Evolutionary conservation across 2,113 vertebrate genomes (phyloP), one percentile per base, ranked within the genome.

Genomic region (Petrocephalus microphthalmus): DNA sequence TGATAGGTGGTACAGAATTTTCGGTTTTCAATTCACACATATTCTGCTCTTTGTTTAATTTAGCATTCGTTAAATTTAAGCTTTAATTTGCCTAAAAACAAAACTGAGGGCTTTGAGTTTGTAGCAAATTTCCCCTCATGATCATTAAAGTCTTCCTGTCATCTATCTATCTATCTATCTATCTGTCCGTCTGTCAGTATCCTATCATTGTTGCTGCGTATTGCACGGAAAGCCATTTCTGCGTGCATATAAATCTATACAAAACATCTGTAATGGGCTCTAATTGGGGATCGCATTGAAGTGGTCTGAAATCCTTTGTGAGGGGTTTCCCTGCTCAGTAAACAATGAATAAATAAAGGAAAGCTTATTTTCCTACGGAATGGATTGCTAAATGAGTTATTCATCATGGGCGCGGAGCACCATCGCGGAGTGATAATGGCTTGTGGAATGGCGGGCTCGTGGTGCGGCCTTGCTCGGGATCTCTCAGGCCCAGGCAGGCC

Each of bases 311-410:
- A 90, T 87, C 86, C 89, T 60, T 56, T 85, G 89, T 88, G 19
- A 89, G 88, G 88, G 89, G 88, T 88, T 91, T 89, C 87, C 89
- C 88, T 37, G 33, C 67, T 85, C 20, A 3, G 84, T 89, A 90
- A 90, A 89, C 88, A 86, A 89, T 22, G 90, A 90, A 90, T 88
- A 90, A 89, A 92, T 92, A 89, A 86, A 90, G 88, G 42, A 81
- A 33, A 82, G 87, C 87, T 91, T 88, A 91, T 91, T 92, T 90
- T 47, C 85, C 88, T 29, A 25, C 83, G 78, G 87, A 90, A 82
- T 90, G 88, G 86, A 90, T 91, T 83, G 90, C 83, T 90, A 89
- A 89, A 91, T 90, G 86, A 92, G 71, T 54, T 89, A 56, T 87
- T 88, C 47, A 88, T 87, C 67, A 47, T 89, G 81, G 87, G 86